Evolutionary conservation across 2,888 invertebrate genomes (phyloP).

Genomic region (Flexamia atlantica): DNA sequence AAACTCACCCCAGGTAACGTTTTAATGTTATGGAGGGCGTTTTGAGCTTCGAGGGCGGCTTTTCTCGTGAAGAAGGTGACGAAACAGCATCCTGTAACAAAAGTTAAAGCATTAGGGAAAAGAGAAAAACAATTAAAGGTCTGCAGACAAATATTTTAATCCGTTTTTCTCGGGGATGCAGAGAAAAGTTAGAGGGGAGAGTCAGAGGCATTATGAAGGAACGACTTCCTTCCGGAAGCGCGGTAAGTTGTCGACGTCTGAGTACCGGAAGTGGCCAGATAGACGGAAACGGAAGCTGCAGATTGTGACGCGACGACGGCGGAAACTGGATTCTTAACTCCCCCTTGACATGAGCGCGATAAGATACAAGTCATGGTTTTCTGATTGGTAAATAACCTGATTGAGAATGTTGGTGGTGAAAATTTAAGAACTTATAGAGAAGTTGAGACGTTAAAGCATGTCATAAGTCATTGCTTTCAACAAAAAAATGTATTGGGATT

Average conservation of each 20-base stretch:
- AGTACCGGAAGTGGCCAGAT: conserved; percentile 39
- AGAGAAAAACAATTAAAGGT: conserved; percentile 57
- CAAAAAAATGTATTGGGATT: too few species aligned
- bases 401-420: too few species aligned
- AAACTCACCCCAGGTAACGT: conserved; percentile 97
- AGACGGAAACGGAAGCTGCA: conserved; percentile 34
- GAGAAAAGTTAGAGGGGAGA: not conserved
- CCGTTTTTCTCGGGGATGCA: not conserved
- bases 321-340: conserved; percentile 34
- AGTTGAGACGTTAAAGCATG: too few species aligned
- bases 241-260: conserved; percentile 28
- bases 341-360: not conserved
- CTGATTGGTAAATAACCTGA: not conserved
- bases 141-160: conserved; percentile 11
- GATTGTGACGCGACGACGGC: conserved; percentile 38
- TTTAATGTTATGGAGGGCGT: conserved; percentile 99
- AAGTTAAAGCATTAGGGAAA: conserved; percentile 73
- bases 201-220: conserved; percentile 33
- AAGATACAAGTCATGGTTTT: not conserved
- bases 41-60: conserved; percentile 98
- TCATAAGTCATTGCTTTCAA: too few species aligned
- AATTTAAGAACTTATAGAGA: too few species aligned
- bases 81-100: conserved; percentile 98
- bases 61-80: conserved; percentile 99
- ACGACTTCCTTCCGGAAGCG: conserved; percentile 41